A percentile compares a stretch with the other conserved stretches of the same genome.
phyloP scores from a whole-genome alignment of 2,113 vertebrate species.

The Dasypus novemcinctus region DNA sequence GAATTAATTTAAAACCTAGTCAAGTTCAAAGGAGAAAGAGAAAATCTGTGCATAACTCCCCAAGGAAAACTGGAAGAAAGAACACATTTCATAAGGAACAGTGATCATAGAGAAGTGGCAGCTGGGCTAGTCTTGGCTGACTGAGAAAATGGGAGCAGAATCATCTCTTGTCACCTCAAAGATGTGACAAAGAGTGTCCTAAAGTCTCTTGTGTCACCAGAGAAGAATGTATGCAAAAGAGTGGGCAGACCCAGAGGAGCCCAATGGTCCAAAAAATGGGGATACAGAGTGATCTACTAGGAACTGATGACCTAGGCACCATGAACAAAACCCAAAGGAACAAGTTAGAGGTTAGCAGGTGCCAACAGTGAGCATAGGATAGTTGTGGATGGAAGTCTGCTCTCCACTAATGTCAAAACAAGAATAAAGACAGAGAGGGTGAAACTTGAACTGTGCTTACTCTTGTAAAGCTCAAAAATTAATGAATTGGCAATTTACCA shows the following conservation, averaged over 20 bases:
- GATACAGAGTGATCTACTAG: background rate
- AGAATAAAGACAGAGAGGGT: background rate
- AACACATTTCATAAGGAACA: background rate
- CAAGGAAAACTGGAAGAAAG: background rate
- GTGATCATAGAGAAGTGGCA: background rate
- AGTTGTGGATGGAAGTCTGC: too few relatives aligned
- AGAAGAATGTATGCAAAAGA: background rate
- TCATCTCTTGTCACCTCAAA: background rate
- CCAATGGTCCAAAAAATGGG: background rate
- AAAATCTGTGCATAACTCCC: background rate
- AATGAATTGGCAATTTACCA: background rate
- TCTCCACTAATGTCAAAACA: background rate
- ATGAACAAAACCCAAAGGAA: background rate
- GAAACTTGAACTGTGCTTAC: background rate
- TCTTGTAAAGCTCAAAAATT: background rate
- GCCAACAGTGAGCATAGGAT: background rate
- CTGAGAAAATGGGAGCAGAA: rapidly evolving
- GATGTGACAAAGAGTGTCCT: background rate
- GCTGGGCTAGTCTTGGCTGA: background rate
- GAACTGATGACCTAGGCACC: background rate
- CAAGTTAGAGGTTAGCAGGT: background rate
- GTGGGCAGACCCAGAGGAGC: background rate
- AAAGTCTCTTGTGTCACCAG: too few relatives aligned
- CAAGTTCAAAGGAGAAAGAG: background rate
- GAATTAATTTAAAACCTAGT: background rate